phyloP scores from a whole-genome alignment of 2,113 vertebrate genomes.

The Lycaon pictus region DNA sequence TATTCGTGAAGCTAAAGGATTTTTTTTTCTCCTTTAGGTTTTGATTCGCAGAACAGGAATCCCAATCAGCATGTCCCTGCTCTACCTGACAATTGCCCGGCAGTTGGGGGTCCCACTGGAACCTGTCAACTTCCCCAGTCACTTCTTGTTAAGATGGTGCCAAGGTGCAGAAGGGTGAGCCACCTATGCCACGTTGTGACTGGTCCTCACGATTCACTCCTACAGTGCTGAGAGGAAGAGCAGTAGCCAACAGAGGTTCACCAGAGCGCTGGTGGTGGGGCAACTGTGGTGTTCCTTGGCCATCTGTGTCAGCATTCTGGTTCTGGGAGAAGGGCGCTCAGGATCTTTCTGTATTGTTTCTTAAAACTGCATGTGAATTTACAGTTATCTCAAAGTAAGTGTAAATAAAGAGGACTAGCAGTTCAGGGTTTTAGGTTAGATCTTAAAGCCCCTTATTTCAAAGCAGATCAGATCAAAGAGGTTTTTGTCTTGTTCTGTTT shows the following conservation, averaged over 20 bases:
- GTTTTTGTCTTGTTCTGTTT: neutral
- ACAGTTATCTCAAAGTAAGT: neutral
- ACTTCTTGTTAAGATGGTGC: slow-evolving; percentile 97
- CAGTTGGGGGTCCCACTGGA: slow-evolving; percentile 95
- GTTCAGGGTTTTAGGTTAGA: neutral
- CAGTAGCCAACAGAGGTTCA: neutral
- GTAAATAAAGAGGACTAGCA: neutral
- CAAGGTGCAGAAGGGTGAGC: slow-evolving; percentile 92
- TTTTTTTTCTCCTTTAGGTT: slow-evolving; percentile 87
- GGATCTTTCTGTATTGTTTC: neutral
- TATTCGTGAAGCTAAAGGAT: neutral
- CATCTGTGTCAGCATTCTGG: neutral
- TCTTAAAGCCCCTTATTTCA: slow-evolving; percentile 18
- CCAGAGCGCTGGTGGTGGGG: no score
- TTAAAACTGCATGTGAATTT: neutral
- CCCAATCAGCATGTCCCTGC: slow-evolving; percentile 97
- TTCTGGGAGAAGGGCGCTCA: neutral
- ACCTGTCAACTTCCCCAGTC: slow-evolving; percentile 98
- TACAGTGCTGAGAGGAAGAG: neutral
- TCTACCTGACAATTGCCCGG: slow-evolving; percentile 95
- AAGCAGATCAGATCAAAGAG: neutral
- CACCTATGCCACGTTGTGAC: neutral
- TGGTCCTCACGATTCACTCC: neutral
- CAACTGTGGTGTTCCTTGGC: neutral
- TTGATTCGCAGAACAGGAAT: slow-evolving; percentile 95